A percentile compares a stretch with the other conserved stretches of the same genome.
phyloP scores from a whole-genome alignment of 1,140 invertebrate genomes.

The Myzus persicae region DNA sequence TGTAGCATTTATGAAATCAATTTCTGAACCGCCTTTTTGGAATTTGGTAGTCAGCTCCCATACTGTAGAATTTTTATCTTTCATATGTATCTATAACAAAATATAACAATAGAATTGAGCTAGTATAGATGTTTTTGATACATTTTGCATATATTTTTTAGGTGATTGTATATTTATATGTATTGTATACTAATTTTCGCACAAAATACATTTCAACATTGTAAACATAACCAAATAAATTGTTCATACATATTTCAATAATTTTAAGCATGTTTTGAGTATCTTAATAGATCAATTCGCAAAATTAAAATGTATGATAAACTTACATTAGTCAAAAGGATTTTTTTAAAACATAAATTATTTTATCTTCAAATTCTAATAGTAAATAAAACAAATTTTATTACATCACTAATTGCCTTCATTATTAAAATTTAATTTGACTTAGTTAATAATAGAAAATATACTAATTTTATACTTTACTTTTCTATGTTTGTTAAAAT shows the following conservation, averaged over 20 bases:
- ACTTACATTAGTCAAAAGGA: neutral
- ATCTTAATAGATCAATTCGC: neutral
- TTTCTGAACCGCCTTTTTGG: slow-evolving; percentile 33
- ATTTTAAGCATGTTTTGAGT: neutral
- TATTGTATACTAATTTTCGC: neutral
- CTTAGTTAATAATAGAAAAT: neutral
- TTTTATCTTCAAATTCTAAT: too few species aligned
- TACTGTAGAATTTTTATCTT: slow-evolving; percentile 43
- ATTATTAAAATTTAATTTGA: neutral
- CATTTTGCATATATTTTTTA: too few species aligned
- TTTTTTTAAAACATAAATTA: neutral
- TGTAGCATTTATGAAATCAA: slow-evolving; percentile 44
- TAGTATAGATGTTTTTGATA: too few species aligned
- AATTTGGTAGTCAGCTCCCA: slow-evolving; percentile 54
- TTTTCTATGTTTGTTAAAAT: slow-evolving; percentile 86
- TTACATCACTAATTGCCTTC: neutral
- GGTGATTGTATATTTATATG: neutral
- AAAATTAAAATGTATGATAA: neutral
- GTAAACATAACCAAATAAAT: neutral
- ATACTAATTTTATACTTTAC: slow-evolving; percentile 8
- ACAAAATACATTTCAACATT: neutral
- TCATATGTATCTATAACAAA: slow-evolving; percentile 46
- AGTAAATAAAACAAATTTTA: neutral
- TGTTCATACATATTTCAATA: neutral
- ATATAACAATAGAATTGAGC: neutral